phyloP scores from a whole-genome alignment of 1,140 invertebrate genomes.

The Drosophila nigromelanica region DNA sequence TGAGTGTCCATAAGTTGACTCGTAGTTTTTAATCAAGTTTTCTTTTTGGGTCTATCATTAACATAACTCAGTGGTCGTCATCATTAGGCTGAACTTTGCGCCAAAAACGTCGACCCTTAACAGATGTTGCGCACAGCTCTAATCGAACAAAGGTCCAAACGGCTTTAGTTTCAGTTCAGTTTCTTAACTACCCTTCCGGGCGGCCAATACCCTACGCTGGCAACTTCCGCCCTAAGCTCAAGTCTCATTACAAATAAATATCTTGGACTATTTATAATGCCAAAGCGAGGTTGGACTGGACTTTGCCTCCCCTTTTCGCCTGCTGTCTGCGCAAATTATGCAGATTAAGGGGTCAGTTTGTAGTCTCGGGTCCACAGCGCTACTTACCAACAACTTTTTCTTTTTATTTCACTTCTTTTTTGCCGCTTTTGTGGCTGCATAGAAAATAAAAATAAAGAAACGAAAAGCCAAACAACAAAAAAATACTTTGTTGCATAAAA shows the following conservation, averaged over 20 bases:
- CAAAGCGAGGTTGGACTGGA: conserved; percentile 34
- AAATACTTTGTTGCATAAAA: conserved; percentile 27
- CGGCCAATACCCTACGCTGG: conserved; percentile 11
- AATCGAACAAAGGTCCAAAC: conserved; percentile 66
- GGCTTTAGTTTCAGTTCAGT: conserved; percentile 19
- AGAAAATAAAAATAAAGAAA: conserved; percentile 2
- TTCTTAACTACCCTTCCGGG: conserved; percentile 63
- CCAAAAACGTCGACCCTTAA: conserved; percentile 57
- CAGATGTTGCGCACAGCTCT: conserved; percentile 60
- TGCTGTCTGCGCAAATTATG: conserved; percentile 69
- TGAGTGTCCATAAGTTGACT: conserved; percentile 27
- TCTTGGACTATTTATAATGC: conserved; percentile 79
- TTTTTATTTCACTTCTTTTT: background rate
- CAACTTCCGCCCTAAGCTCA: conserved; percentile 32
- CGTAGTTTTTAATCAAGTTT: conserved; percentile 69
- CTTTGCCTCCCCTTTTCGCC: background rate
- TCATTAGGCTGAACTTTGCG: conserved; percentile 55
- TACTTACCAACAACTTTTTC: conserved; percentile 17
- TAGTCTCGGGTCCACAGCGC: conserved; percentile 44
- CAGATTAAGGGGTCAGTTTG: conserved; percentile 76
- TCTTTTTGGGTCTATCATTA: conserved; percentile 39
- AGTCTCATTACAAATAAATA: conserved; percentile 77
- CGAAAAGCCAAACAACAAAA: background rate
- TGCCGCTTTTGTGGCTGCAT: conserved; percentile 7
- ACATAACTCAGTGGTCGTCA: conserved; percentile 64